Conservation (phyloP, 2,888 invertebrate species). For the Noctuana brunneofusca region DNA sequence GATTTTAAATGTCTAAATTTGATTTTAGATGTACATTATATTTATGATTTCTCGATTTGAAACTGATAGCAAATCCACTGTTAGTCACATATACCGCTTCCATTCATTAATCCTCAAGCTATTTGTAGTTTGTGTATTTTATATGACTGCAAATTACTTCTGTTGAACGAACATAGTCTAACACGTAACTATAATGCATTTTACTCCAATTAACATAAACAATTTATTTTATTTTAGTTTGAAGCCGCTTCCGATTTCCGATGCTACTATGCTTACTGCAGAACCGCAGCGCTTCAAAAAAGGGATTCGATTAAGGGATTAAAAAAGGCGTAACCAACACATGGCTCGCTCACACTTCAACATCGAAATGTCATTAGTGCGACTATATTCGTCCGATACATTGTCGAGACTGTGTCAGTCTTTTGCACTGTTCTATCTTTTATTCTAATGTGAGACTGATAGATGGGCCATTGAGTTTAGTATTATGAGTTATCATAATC, state of each 20-base stretch:
- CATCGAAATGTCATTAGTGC: constrained; percentile 25
- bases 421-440: background rate
- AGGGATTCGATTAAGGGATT: constrained; percentile 7
- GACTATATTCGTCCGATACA: background rate
- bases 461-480: too few relatives aligned
- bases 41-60: too few relatives aligned
- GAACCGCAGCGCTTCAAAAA: constrained; percentile 9
- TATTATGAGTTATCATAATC: too few relatives aligned
- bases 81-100: too few relatives aligned
- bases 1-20: background rate
- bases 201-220: too few relatives aligned
- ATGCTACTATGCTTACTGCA: background rate
- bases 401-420: background rate
- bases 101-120: too few relatives aligned
- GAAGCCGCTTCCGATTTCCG: background rate
- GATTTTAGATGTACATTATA: background rate
- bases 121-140: too few relatives aligned
- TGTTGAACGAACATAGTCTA: too few relatives aligned
- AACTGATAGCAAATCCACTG: too few relatives aligned
- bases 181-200: too few relatives aligned
- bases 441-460: background rate
- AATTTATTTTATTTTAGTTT: too few relatives aligned
- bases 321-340: constrained; percentile 10
- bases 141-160: too few relatives aligned
- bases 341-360: constrained; percentile 16